Evolutionary conservation across 2,888 invertebrate species (phyloP).

Genomic region (Sceliomorpha sp.): DNA sequence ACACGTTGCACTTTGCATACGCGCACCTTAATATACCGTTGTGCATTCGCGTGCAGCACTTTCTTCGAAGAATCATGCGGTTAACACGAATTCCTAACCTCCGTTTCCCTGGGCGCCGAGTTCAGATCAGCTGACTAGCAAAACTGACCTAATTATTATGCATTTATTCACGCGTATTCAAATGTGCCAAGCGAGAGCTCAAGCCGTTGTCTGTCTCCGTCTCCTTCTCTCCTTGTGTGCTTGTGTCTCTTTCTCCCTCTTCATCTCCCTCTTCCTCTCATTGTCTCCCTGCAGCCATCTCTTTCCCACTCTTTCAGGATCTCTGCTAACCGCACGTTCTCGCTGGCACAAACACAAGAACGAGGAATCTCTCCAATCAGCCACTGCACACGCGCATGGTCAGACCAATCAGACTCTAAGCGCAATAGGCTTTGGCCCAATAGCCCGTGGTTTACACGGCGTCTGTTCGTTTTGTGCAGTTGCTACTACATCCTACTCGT

Average conservation of each 20-base stretch:
- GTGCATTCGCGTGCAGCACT: constrained; percentile 58
- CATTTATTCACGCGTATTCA: constrained; percentile 80
- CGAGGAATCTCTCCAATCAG: constrained; percentile 28
- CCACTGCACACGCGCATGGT: constrained; percentile 46
- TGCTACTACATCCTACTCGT: constrained; percentile 8
- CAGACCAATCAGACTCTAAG: constrained; percentile 48
- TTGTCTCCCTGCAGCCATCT: constrained; percentile 50
- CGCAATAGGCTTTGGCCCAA: constrained; percentile 38
- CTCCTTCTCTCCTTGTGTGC: constrained; percentile 52
- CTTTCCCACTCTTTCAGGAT: constrained; percentile 27
- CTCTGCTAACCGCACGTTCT: constrained; percentile 48
- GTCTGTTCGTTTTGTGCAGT: constrained; percentile 11
- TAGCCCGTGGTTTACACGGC: constrained; percentile 35
- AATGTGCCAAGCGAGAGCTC: constrained; percentile 74
- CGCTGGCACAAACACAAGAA: constrained; percentile 46
- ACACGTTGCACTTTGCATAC: constrained; percentile 55
- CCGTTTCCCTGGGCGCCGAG: constrained; percentile 61
- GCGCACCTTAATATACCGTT: constrained; percentile 58
- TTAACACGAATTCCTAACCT: constrained; percentile 64
- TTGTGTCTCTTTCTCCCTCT: constrained; percentile 45
- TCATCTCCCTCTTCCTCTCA: constrained; percentile 57
- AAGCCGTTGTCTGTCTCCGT: constrained; percentile 61
- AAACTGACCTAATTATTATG: constrained; percentile 81
- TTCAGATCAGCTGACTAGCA: constrained; percentile 78
- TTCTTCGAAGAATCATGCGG: constrained; percentile 57